Conservation (phyloP, 2,113 vertebrate genomes). For the Lynx canadensis region DNA sequence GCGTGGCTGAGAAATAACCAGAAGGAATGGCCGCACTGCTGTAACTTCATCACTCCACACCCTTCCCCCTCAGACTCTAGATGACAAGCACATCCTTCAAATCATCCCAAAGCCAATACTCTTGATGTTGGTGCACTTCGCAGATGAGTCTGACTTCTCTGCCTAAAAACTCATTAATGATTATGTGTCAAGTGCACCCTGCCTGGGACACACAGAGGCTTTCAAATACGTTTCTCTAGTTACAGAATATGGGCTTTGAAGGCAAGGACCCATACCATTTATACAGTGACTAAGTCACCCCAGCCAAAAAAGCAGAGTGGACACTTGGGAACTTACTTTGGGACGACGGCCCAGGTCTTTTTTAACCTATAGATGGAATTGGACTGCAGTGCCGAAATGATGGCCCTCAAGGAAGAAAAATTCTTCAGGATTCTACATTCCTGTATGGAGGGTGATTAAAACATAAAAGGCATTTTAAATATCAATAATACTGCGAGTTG, state of each 20-base stretch:
- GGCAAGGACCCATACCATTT: background rate
- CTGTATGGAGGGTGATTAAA: slow-evolving; percentile 84
- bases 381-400: slow-evolving; percentile 95
- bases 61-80: background rate
- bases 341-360: slow-evolving; percentile 91
- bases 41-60: background rate
- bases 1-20: background rate
- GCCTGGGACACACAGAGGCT: background rate
- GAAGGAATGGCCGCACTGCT: background rate
- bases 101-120: background rate
- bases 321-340: slow-evolving; percentile 89
- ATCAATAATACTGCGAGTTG: slow-evolving; percentile 65
- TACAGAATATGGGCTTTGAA: background rate
- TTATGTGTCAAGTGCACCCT: background rate
- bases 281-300: background rate
- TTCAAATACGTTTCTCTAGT: background rate
- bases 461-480: slow-evolving; percentile 80
- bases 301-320: background rate
- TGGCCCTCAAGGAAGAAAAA: slow-evolving; percentile 96
- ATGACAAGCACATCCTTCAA: background rate
- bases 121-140: background rate
- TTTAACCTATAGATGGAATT: slow-evolving; percentile 96
- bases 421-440: slow-evolving; percentile 98
- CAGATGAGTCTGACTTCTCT: background rate
- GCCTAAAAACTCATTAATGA: background rate